Base-by-base conservation (phyloP, 2,797 vertebrate species). In the Chaunax sp. region DNA sequence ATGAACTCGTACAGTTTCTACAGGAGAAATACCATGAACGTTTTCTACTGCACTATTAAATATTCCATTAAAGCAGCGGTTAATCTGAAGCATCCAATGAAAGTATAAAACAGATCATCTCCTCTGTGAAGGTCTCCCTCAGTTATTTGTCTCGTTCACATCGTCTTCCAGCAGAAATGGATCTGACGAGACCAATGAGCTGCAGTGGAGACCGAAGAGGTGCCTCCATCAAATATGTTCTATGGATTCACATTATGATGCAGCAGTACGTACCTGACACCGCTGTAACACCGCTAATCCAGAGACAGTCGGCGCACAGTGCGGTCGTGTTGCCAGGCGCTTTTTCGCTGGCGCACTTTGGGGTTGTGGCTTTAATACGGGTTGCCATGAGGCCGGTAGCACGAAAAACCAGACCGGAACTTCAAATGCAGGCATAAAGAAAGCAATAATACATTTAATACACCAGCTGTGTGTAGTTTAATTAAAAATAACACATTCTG, bases 291-390 rank as follows among this genome's bases (percentile, higher is more conserved):
- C 7, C 55, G 66, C 11, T 50, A 11, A 30, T 80, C 75, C 77
- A 44, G 51, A 64, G 67, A 53, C 77, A 41, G 75, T 44, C 47
- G 60, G 76, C 45, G 44, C 50, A 55, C 78, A 15, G 80, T 81
- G 82, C 80, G 43, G 73, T 87, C 76, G 82, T 85, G 87, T 74
- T 78, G 81, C 80, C 88, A 86, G 83, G 84, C 85, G 19, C 80
- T 75, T 58, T 52, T 85, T 83, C 60, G 77, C 81, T 88, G 80
- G 85, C 79, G 86, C 90, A 89, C 82, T 89, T 74, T 0, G 80
- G 83, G 77, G 75, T 73, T 90, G 88, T 83, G 84, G 52, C 89
- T 90, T 89, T 85, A 87, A 90, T 71, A 22, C 46, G 83, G 87
- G 91, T 89, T 91, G 91, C 91, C 90, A 91, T 90, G 77, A 85